Percentiles rank a stretch among this genome's conserved stretches.
Conservation (phyloP, 2,113 vertebrate genomes). For the Sterrhoptilus dennistouni region DNA sequence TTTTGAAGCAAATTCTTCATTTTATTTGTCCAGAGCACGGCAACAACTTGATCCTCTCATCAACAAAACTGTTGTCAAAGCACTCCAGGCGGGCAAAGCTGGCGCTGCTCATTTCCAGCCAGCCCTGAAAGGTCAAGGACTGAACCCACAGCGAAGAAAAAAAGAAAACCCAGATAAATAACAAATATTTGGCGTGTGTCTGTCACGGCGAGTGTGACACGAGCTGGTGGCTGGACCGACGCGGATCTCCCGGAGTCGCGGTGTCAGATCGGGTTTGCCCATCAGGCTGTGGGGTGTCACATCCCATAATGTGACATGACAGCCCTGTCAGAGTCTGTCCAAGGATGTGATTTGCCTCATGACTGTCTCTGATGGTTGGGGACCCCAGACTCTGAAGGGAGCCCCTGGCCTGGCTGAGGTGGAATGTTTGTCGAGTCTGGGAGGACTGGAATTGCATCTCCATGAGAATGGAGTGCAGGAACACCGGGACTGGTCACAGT, state of each 20-base stretch:
- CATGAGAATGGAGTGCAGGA: no score
- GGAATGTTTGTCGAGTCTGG: no score
- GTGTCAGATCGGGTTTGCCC: not conserved
- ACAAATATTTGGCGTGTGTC: not conserved
- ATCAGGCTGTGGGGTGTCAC: not conserved
- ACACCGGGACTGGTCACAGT: no score
- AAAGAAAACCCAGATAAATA: not conserved
- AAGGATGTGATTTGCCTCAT: no score
- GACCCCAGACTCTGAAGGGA: no score
- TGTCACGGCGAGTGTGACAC: rapidly evolving
- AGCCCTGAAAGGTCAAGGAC: not conserved
- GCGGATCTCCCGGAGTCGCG: not conserved
- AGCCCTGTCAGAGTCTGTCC: not conserved
- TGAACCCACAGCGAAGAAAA: not conserved
- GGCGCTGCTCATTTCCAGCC: not conserved
- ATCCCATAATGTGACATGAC: not conserved
- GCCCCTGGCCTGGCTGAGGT: no score
- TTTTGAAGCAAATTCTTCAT: not conserved
- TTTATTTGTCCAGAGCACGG: not conserved
- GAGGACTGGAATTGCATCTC: no score
- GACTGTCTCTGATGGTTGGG: no score
- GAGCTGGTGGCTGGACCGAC: not conserved
- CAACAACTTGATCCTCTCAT: not conserved
- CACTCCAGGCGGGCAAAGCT: not conserved
- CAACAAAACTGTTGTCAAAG: not conserved